Evolutionary conservation across 2,888 invertebrate genomes (phyloP), one percentile per base, ranked within the genome.

Genomic region (Fragum whitleyi): DNA sequence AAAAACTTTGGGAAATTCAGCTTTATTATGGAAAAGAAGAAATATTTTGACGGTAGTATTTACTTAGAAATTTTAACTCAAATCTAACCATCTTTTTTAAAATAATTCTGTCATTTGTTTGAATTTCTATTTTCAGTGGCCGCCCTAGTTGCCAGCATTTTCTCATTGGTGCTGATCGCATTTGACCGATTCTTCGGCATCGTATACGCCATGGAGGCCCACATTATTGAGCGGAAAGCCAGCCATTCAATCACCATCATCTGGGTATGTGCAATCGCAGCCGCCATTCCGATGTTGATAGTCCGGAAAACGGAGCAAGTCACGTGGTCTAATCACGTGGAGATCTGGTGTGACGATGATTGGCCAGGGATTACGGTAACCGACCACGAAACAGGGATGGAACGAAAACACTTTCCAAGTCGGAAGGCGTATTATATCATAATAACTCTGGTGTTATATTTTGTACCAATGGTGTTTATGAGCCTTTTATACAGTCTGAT

Each of bases 111-210:
- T n/a, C n/a, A n/a, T n/a, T n/a, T n/a, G n/a, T n/a, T 36, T 36
- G 5, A n/a, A 28, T 23, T 55, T 21, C 23, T 36, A 21, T 67
- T 19, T 90, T 32, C 94, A 96, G 97, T 96, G 61, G 95, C 96
- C 0, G 95, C 97, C 70, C 95, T 97, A 1, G 94, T 97, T 70
- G 96, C 97, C 2, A 96, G 96, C 62, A 96, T 97, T 0, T 95
- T 96, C 80, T 97, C 96, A 77, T 95, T 97, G 77, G 96, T 96
- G 47, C 95, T 96, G 28, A 96, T 97, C 0, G 97, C 97, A 69
- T 97, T 97, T 90, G 97, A 97, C 92, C 95, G 97, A 26, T 94
- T 97, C 29, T 96, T 97, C 2, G 97, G 97, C 9, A 97, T 97
- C 55, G 96, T 96, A 0, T 93, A 96, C 76, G 96, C 97, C 0